Conservation (phyloP, 2,888 invertebrate species). For the Melanargia galathea region DNA sequence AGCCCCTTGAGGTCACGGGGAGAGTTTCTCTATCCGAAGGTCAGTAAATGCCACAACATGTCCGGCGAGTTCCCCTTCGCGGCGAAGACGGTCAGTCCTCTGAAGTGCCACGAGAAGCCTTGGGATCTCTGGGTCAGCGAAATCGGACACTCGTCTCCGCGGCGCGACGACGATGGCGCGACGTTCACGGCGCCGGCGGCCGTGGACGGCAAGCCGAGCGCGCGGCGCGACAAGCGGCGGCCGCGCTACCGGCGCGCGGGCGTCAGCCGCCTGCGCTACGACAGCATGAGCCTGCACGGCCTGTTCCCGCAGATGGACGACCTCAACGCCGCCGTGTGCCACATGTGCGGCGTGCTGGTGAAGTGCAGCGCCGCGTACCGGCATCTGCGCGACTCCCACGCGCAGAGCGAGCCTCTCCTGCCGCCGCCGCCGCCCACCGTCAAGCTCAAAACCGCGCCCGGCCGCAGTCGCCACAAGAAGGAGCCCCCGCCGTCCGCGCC, state of each 20-base stretch:
- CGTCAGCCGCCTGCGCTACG: constrained; percentile 77
- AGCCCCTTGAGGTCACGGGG: constrained; percentile 64
- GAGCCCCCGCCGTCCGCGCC: constrained; percentile 68
- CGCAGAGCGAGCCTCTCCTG: constrained; percentile 64
- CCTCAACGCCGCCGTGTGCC: constrained; percentile 89
- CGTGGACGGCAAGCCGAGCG: constrained; percentile 58
- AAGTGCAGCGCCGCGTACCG: constrained; percentile 90
- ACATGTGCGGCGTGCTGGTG: constrained; percentile 88
- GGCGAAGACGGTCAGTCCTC: constrained; percentile 73
- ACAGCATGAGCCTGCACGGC: constrained; percentile 89
- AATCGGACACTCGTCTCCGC: constrained; percentile 75
- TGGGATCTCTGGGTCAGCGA: constrained; percentile 80
- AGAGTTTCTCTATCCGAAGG: constrained; percentile 55
- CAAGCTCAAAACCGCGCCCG: constrained; percentile 57
- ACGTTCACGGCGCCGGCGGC: constrained; percentile 61
- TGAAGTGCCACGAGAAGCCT: constrained; percentile 77
- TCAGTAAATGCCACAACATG: constrained; percentile 66
- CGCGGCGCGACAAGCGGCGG: constrained; percentile 55
- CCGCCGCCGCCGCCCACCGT: constrained; percentile 73
- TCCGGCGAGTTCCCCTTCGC: constrained; percentile 71
- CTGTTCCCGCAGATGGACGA: constrained; percentile 90
- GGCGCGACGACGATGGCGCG: constrained; percentile 64
- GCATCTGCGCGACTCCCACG: constrained; percentile 85
- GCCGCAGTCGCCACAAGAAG: constrained; percentile 70
- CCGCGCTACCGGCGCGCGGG: constrained; percentile 66